Percentiles rank a stretch among this genome's conserved stretches.
phyloP scores from a whole-genome alignment of 2,113 vertebrate genomes.

The Vulpes vulpes region DNA sequence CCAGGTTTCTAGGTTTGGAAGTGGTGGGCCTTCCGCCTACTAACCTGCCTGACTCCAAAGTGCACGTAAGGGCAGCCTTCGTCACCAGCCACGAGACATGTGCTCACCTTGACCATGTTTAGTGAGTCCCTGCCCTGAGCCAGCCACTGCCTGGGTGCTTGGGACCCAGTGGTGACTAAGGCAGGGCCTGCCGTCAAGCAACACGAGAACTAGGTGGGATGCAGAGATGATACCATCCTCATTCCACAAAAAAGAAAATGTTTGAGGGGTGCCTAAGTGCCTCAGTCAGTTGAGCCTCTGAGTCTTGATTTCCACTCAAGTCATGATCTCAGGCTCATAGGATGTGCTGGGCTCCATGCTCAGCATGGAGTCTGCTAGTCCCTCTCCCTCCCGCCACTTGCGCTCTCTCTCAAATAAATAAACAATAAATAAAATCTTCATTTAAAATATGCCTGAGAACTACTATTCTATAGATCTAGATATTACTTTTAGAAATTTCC shows the following conservation, averaged over 20 bases:
- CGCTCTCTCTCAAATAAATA: background rate
- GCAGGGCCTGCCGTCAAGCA: background rate
- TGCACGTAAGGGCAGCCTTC: background rate
- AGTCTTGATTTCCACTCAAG: background rate
- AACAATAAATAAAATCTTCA: background rate
- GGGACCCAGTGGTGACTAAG: background rate
- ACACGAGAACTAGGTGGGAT: background rate
- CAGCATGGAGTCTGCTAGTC: background rate
- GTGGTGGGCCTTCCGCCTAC: background rate
- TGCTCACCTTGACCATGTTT: background rate
- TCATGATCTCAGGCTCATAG: background rate
- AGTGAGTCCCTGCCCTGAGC: background rate
- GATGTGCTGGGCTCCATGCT: background rate
- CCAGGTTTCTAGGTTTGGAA: background rate
- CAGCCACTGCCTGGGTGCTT: background rate
- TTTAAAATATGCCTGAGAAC: background rate
- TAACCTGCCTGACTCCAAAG: background rate
- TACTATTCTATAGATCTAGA: background rate
- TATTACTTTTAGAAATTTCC: constrained; percentile 9
- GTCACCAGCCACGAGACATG: background rate
- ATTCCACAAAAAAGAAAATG: background rate
- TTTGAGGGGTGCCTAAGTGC: background rate
- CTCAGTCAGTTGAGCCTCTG: background rate
- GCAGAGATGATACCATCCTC: too few species aligned
- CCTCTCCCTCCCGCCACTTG: background rate